Conservation (phyloP, 2,113 vertebrate species). For the Callocephalon fimbriatum region DNA sequence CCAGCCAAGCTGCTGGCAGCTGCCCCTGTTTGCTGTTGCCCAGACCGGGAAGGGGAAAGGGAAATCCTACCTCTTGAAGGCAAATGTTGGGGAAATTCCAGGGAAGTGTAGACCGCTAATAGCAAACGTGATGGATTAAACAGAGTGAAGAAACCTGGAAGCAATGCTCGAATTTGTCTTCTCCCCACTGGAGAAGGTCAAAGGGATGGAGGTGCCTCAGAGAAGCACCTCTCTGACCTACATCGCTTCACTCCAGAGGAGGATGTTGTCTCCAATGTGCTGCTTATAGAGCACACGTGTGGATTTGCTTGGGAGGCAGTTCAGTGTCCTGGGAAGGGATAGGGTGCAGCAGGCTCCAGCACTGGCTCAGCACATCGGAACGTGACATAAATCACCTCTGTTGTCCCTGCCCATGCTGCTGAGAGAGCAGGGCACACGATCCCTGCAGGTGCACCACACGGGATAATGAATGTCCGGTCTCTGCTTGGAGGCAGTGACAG, state of each 20-base stretch:
- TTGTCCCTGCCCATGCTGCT: neutral
- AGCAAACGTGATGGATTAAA: neutral
- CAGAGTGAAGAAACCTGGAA: neutral
- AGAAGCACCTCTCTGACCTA: neutral
- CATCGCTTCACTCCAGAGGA: rapidly evolving
- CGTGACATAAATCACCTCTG: neutral
- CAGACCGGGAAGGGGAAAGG: neutral
- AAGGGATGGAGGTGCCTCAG: neutral
- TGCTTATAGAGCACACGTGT: neutral
- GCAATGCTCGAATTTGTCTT: neutral
- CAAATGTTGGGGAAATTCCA: neutral
- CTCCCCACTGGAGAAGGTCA: rapidly evolving
- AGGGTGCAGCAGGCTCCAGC: rapidly evolving
- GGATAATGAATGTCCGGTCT: neutral
- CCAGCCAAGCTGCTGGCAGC: neutral
- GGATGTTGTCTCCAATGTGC: neutral
- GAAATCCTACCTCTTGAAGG: neutral
- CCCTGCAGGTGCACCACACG: rapidly evolving
- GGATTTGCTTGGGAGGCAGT: neutral
- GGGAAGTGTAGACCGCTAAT: no score
- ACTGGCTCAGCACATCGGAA: neutral
- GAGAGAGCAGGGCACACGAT: neutral
- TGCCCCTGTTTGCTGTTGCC: neutral
- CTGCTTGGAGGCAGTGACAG: neutral
- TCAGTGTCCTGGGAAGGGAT: neutral